Evolutionary conservation across 2,113 vertebrate genomes (phyloP).

Genomic region (Gracilinanus agilis): DNA sequence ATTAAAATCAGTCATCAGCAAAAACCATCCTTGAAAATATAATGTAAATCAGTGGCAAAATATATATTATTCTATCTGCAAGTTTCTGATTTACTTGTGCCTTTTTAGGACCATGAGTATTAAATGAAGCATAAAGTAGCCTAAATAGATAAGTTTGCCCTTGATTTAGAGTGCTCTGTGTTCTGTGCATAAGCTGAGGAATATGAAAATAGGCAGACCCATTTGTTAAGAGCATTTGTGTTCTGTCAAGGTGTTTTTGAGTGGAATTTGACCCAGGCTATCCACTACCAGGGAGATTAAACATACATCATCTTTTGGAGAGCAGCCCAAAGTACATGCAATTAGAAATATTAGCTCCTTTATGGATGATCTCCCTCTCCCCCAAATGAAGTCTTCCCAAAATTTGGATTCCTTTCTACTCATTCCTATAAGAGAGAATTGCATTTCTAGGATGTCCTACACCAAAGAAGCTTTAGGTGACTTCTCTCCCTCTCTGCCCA

Average conservation of each 20-base stretch:
- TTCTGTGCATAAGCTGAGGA: constrained; percentile 32
- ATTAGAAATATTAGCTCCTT: not conserved
- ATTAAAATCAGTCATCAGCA: constrained; percentile 65
- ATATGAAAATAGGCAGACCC: constrained; percentile 12
- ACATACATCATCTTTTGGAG: constrained; percentile 41
- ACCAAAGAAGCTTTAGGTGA: constrained; percentile 22
- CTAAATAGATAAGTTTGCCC: constrained; percentile 12
- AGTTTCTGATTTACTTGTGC: constrained; percentile 27
- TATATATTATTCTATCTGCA: constrained; percentile 54
- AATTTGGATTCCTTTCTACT: constrained; percentile 34
- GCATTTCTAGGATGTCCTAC: not conserved
- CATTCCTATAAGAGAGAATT: not conserved
- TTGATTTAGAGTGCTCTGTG: constrained; percentile 25
- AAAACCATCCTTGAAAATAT: constrained; percentile 42
- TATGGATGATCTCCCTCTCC: not conserved
- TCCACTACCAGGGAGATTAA: not conserved
- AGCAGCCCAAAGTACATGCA: not conserved
- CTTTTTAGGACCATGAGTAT: constrained; percentile 19
- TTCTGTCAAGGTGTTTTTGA: constrained; percentile 8
- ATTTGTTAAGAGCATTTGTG: not conserved
- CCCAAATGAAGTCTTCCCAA: constrained; percentile 25
- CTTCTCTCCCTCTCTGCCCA: constrained; percentile 8
- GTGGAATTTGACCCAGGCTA: constrained; percentile 14
- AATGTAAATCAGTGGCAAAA: not conserved
- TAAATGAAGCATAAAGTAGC: constrained; percentile 23